phyloP scores from a whole-genome alignment of 1,140 invertebrate genomes.

The Caenorhabditis briggsae region DNA sequence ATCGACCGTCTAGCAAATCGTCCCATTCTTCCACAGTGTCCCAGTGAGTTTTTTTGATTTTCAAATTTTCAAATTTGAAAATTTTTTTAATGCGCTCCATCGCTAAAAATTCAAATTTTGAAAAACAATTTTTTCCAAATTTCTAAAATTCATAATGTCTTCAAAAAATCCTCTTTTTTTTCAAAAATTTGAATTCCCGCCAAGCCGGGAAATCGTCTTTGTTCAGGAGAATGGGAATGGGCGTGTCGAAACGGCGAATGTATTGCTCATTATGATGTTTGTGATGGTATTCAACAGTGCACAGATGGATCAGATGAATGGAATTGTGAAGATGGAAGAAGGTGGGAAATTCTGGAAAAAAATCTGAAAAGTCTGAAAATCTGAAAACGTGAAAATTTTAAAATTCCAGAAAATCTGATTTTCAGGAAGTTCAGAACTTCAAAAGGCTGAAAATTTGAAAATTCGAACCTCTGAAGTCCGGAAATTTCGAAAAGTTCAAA shows the following conservation, averaged over 20 bases:
- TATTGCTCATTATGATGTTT: conserved; percentile 93
- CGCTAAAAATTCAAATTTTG: background rate
- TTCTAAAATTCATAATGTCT: too few species aligned
- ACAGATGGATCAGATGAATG: conserved; percentile 89
- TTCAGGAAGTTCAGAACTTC: too few species aligned
- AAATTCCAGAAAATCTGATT: too few species aligned
- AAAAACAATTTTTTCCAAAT: too few species aligned
- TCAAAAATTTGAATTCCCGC: background rate
- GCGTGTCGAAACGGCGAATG: conserved; percentile 83
- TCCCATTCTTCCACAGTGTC: conserved; percentile 29
- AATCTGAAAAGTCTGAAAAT: background rate
- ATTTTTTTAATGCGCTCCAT: too few species aligned
- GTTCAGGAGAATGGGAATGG: conserved; percentile 63
- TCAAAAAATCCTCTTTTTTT: too few species aligned
- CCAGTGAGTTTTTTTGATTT: conserved; percentile 8
- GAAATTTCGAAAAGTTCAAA: too few species aligned
- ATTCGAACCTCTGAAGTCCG: too few species aligned
- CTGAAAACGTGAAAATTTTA: background rate
- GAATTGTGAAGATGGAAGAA: conserved; percentile 56
- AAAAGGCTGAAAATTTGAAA: too few species aligned
- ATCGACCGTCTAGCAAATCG: conserved; percentile 27
- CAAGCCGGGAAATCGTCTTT: too few species aligned
- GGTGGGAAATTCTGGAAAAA: background rate
- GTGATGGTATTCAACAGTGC: conserved; percentile 93
- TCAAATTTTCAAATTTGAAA: background rate